Conservation (phyloP, 2,797 vertebrate genomes). For the Cossypha dichroa region DNA sequence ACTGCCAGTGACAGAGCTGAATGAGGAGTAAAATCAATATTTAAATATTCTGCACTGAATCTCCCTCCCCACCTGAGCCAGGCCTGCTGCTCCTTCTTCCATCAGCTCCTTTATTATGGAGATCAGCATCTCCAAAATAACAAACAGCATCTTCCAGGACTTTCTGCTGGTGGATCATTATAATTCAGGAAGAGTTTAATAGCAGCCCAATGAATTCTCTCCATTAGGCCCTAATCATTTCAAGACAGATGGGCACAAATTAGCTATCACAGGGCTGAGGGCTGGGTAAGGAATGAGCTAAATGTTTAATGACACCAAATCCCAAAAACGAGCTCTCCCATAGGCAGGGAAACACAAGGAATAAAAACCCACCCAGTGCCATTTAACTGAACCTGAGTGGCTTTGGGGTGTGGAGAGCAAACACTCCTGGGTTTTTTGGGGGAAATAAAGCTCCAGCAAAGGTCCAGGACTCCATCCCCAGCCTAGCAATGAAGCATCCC, state of each 20-base stretch:
- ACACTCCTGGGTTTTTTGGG: not conserved
- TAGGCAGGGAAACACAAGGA: not conserved
- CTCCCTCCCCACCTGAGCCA: not conserved
- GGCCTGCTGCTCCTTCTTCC: not conserved
- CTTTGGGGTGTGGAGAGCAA: not conserved
- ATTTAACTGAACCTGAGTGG: not conserved
- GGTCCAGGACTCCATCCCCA: not conserved
- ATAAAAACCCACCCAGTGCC: not conserved
- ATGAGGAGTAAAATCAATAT: not conserved
- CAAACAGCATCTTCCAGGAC: not conserved
- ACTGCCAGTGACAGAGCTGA: not conserved
- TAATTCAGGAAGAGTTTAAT: not conserved
- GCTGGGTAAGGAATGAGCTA: not conserved
- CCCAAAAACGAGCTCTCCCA: not conserved
- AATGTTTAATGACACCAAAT: not conserved
- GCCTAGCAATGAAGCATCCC: not conserved
- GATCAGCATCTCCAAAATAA: not conserved
- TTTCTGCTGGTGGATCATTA: not conserved
- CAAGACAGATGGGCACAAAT: constrained; percentile 30
- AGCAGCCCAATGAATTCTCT: not conserved
- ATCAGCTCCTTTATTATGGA: fast-evolving
- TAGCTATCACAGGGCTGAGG: not conserved
- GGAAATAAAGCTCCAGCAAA: not conserved
- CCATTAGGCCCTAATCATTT: not conserved
- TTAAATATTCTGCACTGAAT: not conserved